These are phyloP conservation scores for Sander lucioperca DNA, from an alignment of 2,113 vertebrate genomes.

Conservation along the genomic window DNA sequence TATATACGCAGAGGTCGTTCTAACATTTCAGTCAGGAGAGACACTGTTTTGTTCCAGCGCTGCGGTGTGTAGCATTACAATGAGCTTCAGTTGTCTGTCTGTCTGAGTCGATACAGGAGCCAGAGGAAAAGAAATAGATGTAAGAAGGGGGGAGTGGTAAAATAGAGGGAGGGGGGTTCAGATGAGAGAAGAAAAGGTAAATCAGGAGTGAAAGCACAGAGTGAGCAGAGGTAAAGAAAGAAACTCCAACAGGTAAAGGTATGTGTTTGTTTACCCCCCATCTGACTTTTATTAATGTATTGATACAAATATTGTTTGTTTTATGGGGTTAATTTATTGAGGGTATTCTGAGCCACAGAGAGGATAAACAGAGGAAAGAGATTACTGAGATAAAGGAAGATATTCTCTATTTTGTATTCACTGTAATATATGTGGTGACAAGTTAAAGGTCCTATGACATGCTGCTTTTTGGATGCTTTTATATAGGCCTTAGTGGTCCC, in stretches of 20 bases:
- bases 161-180: background rate
- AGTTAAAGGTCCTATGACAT: background rate
- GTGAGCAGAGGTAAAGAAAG: background rate
- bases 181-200: background rate
- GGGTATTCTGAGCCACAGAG: background rate
- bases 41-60: slow-evolving; percentile 4
- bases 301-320: background rate
- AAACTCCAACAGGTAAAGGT: background rate
- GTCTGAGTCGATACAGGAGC: slow-evolving; percentile 34
- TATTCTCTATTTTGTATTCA: background rate
- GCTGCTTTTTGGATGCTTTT: no score
- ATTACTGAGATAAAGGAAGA: background rate
- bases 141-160: background rate
- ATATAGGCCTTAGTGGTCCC: no score
- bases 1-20: slow-evolving; percentile 30
- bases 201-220: slow-evolving; percentile 9
- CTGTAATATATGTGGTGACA: background rate
- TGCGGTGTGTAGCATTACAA: slow-evolving; percentile 52
- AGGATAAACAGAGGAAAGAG: background rate
- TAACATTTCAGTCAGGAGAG: slow-evolving; percentile 13
- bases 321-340: background rate
- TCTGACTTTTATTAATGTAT: background rate
- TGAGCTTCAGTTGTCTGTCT: slow-evolving; percentile 25
- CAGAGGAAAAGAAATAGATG: slow-evolving; percentile 22
- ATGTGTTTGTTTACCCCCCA: slow-evolving; percentile 6